phyloP scores from a whole-genome alignment of 1,140 invertebrate genomes.

The Halictus rubicundus region DNA sequence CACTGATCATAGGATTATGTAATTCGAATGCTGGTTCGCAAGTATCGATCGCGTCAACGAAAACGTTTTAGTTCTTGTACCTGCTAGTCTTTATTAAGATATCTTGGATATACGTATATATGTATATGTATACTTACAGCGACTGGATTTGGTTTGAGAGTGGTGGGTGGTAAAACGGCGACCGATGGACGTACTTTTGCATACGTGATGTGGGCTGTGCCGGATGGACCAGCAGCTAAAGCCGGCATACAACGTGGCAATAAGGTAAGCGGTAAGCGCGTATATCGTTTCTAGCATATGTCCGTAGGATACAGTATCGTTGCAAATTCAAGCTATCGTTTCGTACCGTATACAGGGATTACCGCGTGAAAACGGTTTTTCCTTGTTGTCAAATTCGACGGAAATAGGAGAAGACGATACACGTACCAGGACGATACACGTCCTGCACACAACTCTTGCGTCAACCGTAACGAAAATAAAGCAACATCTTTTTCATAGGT shows the following conservation, averaged over 20 bases:
- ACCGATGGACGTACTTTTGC: constrained; percentile 92
- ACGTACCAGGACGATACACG: too few species aligned
- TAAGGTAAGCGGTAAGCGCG: constrained; percentile 82
- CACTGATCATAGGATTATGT: too few species aligned
- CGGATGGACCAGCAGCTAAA: constrained; percentile 93
- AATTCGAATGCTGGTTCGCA: too few species aligned
- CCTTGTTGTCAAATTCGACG: neutral
- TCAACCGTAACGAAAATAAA: too few species aligned
- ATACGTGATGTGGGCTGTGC: constrained; percentile 94
- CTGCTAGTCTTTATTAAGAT: neutral
- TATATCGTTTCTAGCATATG: too few species aligned
- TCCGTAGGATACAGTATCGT: neutral
- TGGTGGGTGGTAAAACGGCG: constrained; percentile 93
- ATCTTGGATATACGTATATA: constrained; percentile 29
- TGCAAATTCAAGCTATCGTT: neutral
- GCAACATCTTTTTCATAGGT: constrained; percentile 78
- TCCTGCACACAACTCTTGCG: too few species aligned
- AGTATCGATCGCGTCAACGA: too few species aligned
- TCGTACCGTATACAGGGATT: neutral
- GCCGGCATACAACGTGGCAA: constrained; percentile 92
- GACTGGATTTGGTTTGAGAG: constrained; percentile 94
- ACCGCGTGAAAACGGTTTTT: neutral
- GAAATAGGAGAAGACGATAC: constrained; percentile 3
- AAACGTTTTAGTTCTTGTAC: too few species aligned
- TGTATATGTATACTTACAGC: too few species aligned